Evolutionary conservation across 2,888 invertebrate species (phyloP).

Genomic region (Spicauda simplicius): DNA sequence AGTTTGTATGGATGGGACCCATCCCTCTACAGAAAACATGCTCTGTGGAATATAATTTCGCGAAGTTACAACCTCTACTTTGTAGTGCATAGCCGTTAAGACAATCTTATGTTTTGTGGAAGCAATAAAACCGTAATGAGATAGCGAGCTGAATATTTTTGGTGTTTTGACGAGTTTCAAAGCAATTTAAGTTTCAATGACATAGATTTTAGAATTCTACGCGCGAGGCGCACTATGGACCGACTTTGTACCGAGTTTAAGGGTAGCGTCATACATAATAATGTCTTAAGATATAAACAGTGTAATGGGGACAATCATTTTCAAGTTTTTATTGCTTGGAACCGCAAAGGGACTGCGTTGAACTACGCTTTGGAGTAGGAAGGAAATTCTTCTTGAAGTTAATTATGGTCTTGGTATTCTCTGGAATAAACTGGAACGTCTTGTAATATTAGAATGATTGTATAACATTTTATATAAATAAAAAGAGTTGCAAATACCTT

Average conservation of each 20-base stretch:
- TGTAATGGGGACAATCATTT: too few species aligned
- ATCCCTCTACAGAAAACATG: neutral
- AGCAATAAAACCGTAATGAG: constrained; percentile 45
- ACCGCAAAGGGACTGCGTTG: too few species aligned
- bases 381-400: too few species aligned
- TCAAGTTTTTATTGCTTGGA: too few species aligned
- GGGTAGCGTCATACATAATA: constrained; percentile 25
- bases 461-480: too few species aligned
- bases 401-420: too few species aligned
- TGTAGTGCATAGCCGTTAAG: constrained; percentile 38
- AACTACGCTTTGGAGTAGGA: too few species aligned
- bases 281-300: constrained; percentile 5
- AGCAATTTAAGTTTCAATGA: constrained; percentile 35
- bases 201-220: constrained; percentile 27
- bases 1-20: too few species aligned
- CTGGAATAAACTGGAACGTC: too few species aligned
- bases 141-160: constrained; percentile 43
- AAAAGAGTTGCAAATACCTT: too few species aligned
- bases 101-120: constrained; percentile 42
- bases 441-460: too few species aligned
- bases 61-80: constrained; percentile 37
- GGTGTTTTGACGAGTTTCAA: constrained; percentile 38
- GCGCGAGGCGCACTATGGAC: neutral
- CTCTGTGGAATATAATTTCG: constrained; percentile 28
- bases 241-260: constrained; percentile 23